These are phyloP conservation scores for Eupelmus urozonus DNA, from an alignment of 2,888 invertebrate genomes.

Conservation along the genomic window DNA sequence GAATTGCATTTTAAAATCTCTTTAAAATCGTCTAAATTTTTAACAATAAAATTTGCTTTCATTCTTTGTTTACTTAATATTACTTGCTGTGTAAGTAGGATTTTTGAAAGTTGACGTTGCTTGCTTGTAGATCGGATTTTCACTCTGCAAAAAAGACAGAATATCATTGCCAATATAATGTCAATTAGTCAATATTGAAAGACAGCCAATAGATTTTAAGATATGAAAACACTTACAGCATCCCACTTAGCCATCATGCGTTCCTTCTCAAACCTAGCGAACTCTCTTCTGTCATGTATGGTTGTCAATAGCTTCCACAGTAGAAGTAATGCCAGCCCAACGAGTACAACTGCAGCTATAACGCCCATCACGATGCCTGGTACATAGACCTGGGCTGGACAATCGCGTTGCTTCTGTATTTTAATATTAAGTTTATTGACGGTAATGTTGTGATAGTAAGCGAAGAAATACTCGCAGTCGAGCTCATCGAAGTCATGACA, in stretches of 20 bases:
- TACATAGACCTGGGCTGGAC: slow-evolving; percentile 89
- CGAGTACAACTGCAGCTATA: slow-evolving; percentile 96
- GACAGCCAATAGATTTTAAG: neutral
- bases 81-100: slow-evolving; percentile 92
- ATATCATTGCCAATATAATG: neutral
- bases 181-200: neutral
- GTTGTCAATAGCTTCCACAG: slow-evolving; percentile 98
- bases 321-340: slow-evolving; percentile 94
- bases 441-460: slow-evolving; percentile 89
- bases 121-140: slow-evolving; percentile 99
- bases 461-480: slow-evolving; percentile 93
- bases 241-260: slow-evolving; percentile 99
- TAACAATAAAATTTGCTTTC: slow-evolving; percentile 44
- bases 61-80: slow-evolving; percentile 30
- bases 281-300: slow-evolving; percentile 97
- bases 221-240: slow-evolving; percentile 84
- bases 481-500: slow-evolving; percentile 93
- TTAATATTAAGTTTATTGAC: slow-evolving; percentile 84
- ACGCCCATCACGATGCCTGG: slow-evolving; percentile 95
- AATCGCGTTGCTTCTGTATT: slow-evolving; percentile 90
- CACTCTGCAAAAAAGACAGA: slow-evolving; percentile 83
- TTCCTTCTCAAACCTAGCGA: slow-evolving; percentile 98
- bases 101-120: slow-evolving; percentile 99
- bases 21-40: slow-evolving; percentile 39
- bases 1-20: slow-evolving; percentile 21